These are phyloP conservation scores for Melitaea athalia DNA, from an alignment of 2,888 invertebrate genomes.

Conservation along the genomic window DNA sequence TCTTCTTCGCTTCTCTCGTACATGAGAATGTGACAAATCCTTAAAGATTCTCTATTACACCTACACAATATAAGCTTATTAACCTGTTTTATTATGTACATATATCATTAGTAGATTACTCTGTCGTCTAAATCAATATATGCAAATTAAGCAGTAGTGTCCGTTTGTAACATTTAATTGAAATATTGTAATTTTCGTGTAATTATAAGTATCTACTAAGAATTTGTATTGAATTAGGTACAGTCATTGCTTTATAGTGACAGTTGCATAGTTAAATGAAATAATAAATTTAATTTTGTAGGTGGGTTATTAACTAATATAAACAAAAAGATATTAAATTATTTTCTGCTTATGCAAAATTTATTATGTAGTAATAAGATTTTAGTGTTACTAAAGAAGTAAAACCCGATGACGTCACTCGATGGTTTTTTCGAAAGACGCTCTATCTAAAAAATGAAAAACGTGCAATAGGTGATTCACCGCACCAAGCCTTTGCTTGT, in stretches of 20 bases:
- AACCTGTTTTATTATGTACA: constrained; percentile 32
- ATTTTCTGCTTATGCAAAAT: no score
- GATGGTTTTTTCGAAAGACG: constrained; percentile 4
- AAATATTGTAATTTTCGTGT: not conserved
- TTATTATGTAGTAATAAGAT: not conserved
- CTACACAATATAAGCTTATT: constrained; percentile 27
- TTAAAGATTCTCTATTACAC: constrained; percentile 26
- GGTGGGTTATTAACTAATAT: no score
- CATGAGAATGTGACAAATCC: not conserved
- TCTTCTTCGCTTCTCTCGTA: not conserved
- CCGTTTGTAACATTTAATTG: not conserved
- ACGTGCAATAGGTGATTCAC: constrained; percentile 20
- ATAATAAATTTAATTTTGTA: no score
- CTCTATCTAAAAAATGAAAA: not conserved
- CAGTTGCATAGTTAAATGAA: no score
- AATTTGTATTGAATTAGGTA: no score
- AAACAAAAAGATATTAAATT: no score
- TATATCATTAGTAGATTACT: constrained; percentile 29
- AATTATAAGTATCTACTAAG: not conserved
- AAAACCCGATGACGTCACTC: constrained; percentile 34
- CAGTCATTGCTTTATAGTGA: no score
- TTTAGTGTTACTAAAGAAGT: not conserved
- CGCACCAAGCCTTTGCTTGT: constrained; percentile 1
- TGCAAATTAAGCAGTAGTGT: constrained; percentile 4
- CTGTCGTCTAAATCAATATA: constrained; percentile 11